Base-by-base conservation (phyloP, 2,797 vertebrate species). In the Characodon lateralis region DNA sequence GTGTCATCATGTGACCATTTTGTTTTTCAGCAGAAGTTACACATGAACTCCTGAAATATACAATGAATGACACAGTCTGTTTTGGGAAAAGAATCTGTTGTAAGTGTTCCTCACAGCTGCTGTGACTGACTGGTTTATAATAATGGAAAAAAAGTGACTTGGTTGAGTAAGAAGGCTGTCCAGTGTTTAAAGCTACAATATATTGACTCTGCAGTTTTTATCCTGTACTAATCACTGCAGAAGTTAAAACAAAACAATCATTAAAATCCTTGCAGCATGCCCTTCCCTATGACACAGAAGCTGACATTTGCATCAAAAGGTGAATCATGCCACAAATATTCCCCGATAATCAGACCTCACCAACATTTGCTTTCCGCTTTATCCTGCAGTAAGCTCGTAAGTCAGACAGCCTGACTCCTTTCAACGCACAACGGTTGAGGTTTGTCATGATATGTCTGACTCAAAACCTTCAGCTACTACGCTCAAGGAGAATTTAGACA, bases 301-400 rank as follows among this genome's bases (percentile, higher is more conserved):
- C 48, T 81, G 66, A 56, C 48, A 13, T 80, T 81, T 24, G 5
- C 70, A 68, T 50, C 35, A 18, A 18, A 69, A 16, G 0, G 56
- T 80, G 74, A 83, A 26, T 85, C 74, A 56, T 73, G 16, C 12
- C 56, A 18, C 9, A 79, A 73, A 61, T 24, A 39, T 85, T 73
- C 69, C 39, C 55, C 53, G 8, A 61, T 6, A 24, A 59, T 81
- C 71, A 71, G 68, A 61, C 59, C 0, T 24, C 12, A n/a, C 41
- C 55, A 43, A 28, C 13, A 3, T 43, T 5, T 2, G 10, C 51
- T 58, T 51, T 43, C n/a, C 31, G 24, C 35, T 20, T 6, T 0
- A 5, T 14, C 9, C n/a, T 8, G 5, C 53, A 13, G 0, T 22
- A 46, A 53, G 53, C 51, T 76, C 39, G 39, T 53, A 1, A 22